Evolutionary conservation across 1,140 invertebrate genomes (phyloP), one percentile per base, ranked within the genome.

Genomic region (Drosophila setifemur): DNA sequence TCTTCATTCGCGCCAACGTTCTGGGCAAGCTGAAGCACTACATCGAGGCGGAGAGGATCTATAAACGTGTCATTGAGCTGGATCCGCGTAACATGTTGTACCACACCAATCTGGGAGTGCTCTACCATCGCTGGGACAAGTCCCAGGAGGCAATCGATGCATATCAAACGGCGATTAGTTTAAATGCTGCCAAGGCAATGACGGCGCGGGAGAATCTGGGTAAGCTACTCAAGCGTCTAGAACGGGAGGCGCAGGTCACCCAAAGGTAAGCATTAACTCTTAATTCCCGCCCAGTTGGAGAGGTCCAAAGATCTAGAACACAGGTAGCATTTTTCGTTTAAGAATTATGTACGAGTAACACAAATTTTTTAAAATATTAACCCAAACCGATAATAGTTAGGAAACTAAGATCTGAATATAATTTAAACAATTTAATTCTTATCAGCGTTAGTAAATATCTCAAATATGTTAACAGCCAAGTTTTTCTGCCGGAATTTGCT

Each of bases 121-220:
- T 98, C 1, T 98, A 98, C 91, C 97, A 99, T 91, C 93, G 96
- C 28, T 98, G 97, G 97, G 95, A 95, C 45, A 97, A 95, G 91
- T 92, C 93, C 64, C 90, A 93, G 0, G 90, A 93, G 64, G 97
- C 97, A 2, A 93, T 94, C 85, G 82, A 92, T 49, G 93, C 94
- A 90, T 99, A 99, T 85, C 91, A 91, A 50, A 93, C 92, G 89
- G 96, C 97, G 7, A 85, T 89, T 12, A 71, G 75, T 25, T 44
- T 82, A 1, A 88, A 88, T 39, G 44, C 52, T 0, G 45, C 53
- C 0, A 50, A 67, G 4, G 79, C 88, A 1, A 61, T 23, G 12
- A 89, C 88, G 4, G 88, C 88, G 1, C 58, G 70, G 1, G 88
- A 89, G 26, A 88, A 89, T 76, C 58, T 89, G 9, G 55, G 31